Evolutionary conservation across 2,888 invertebrate species (phyloP), one percentile per base, ranked within the genome.

Genomic region (Hydropsyche betteni): DNA sequence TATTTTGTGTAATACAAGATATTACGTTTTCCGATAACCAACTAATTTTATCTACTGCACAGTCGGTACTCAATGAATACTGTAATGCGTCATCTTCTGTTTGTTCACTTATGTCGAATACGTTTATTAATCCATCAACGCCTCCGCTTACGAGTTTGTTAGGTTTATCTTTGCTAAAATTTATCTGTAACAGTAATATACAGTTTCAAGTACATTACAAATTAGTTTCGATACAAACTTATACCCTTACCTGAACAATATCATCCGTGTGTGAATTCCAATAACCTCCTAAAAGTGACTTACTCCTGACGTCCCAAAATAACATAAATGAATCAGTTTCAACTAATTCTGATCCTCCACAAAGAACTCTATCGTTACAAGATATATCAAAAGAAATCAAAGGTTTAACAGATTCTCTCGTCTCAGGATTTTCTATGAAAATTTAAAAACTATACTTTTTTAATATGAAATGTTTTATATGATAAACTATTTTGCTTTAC

Each of bases 251-350:
- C 85, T 91, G 90, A 6, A 94, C 93, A 14, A 96, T 89, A 83
- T 95, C 95, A 83, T 94, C 94, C 75, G 91, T 90, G 82, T 96
- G 95, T 5, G 93, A 91, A 81, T 95, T 93, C 91, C 92, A 93
- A 82, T 95, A 96, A 0, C 92, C 93, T 0, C 95, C 95, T 1
- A 94, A 84, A 10, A 92, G 86, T 77, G 87, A 86, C 0, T 85
- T 82, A 76, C 87, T 86, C 77, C 95, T 87, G 33, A 91, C 85
- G 85, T 96, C 96, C 91, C 93, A 95, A 85, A 96, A 96, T 77
- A 95, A 84, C 14, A 95, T 85, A 83, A 89, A 95, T 0, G 93
- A 90, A 82, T 94, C 93, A 33, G 90, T 89, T 74, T 90, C 88
- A 61, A 90, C 86, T 34, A 92, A 83, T 82, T 92, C 91, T 0